Percentiles rank a stretch among this genome's conserved stretches.
Evolutionary conservation across 2,888 invertebrate species (phyloP).

Genomic region (Spilosoma lubricipeda): DNA sequence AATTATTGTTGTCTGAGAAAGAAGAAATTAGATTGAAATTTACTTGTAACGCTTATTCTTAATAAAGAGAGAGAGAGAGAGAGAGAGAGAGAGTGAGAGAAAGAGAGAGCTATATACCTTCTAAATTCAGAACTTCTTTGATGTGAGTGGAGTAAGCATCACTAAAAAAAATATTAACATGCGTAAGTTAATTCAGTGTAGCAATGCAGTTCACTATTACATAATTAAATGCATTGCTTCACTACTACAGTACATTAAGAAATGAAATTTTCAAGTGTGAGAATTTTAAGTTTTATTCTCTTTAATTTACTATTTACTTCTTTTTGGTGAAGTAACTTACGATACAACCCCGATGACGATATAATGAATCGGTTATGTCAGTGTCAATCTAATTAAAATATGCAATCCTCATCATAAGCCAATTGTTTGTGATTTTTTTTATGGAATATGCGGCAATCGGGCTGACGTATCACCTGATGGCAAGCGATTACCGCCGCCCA

Average conservation of each 20-base stretch:
- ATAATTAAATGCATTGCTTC: background rate
- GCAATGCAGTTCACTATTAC: constrained; percentile 29
- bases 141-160: constrained; percentile 15
- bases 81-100: too few species aligned
- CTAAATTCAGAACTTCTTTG: background rate
- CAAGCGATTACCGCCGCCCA: too few species aligned
- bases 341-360: background rate
- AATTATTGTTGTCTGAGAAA: too few species aligned
- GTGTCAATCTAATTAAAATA: background rate
- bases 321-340: background rate
- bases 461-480: too few species aligned
- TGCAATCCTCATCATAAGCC: too few species aligned
- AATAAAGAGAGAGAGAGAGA: background rate
- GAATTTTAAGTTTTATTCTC: constrained; percentile 27
- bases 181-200: constrained; percentile 10
- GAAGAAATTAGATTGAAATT: background rate
- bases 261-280: constrained; percentile 36
- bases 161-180: constrained; percentile 29
- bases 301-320: background rate
- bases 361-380: background rate
- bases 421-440: too few species aligned
- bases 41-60: background rate
- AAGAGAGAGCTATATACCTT: too few species aligned
- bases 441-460: too few species aligned
- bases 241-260: constrained; percentile 45